Evolutionary conservation across 1,140 invertebrate genomes (phyloP).

Genomic region (Lordiphosa collinella): DNA sequence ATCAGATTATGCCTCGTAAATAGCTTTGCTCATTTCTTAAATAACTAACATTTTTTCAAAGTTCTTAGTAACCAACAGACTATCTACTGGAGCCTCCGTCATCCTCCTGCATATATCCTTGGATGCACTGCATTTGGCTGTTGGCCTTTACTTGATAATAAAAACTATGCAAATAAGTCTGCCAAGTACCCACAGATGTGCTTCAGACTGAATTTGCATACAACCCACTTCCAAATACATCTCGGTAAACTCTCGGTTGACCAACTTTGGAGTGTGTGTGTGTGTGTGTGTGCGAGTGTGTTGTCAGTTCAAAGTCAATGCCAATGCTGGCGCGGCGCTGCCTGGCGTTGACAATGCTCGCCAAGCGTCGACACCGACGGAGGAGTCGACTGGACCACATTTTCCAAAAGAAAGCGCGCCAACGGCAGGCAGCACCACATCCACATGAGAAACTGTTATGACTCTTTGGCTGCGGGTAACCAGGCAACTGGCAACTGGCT

Average conservation of each 20-base stretch:
- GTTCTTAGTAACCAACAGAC: too few relatives aligned
- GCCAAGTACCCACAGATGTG: too few relatives aligned
- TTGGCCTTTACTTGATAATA: too few relatives aligned
- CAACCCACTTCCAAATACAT: slow-evolving; percentile 3
- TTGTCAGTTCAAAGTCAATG: slow-evolving; percentile 62
- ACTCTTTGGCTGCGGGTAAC: slow-evolving; percentile 31
- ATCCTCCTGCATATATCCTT: too few relatives aligned
- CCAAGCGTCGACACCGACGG: slow-evolving; percentile 23
- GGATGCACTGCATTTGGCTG: too few relatives aligned
- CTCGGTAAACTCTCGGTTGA: slow-evolving; percentile 11
- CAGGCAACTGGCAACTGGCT: slow-evolving; percentile 32
- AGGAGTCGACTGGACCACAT: slow-evolving; percentile 68
- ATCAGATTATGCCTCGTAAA: too few relatives aligned
- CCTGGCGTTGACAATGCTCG: slow-evolving; percentile 48
- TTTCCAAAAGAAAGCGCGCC: slow-evolving; percentile 70
- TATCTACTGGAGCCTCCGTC: too few relatives aligned
- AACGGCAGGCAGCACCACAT: slow-evolving; percentile 13
- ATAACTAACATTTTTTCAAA: too few relatives aligned
- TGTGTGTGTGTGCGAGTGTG: too few relatives aligned
- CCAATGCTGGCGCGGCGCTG: slow-evolving; percentile 26
- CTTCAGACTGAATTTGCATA: background rate
- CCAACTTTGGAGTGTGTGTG: slow-evolving; percentile 16
- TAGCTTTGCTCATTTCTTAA: too few relatives aligned
- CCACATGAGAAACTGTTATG: slow-evolving; percentile 60
- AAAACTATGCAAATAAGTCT: too few relatives aligned